Conservation (phyloP, 1,140 invertebrate species). For the Heliconius eleuchia region DNA sequence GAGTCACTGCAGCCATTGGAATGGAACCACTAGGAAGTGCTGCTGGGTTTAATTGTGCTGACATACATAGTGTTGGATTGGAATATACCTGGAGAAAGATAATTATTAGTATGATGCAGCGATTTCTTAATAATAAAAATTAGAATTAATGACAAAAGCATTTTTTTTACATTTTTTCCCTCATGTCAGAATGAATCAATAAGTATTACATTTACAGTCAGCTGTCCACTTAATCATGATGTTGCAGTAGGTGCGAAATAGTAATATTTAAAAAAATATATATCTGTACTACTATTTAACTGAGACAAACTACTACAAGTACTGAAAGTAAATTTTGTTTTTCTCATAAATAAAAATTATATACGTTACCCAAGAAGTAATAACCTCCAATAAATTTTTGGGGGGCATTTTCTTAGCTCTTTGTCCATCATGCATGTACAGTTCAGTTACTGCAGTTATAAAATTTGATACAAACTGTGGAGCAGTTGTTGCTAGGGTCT, state of each 20-base stretch:
- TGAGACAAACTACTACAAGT: too few relatives aligned
- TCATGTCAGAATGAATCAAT: too few relatives aligned
- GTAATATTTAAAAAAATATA: too few relatives aligned
- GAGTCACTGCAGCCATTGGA: conserved; percentile 91
- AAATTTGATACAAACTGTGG: conserved; percentile 91
- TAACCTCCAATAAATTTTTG: conserved; percentile 83
- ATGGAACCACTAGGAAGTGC: conserved; percentile 88
- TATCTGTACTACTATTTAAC: too few relatives aligned
- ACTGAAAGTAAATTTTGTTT: too few relatives aligned
- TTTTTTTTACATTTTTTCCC: too few relatives aligned
- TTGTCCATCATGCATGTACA: conserved; percentile 82
- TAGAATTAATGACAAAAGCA: too few relatives aligned
- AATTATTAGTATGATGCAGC: background rate
- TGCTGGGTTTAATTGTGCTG: conserved; percentile 86
- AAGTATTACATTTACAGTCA: too few relatives aligned
- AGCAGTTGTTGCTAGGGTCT: conserved; percentile 85
- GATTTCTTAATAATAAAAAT: background rate
- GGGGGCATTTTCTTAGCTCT: conserved; percentile 81
- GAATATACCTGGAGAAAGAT: conserved; percentile 79
- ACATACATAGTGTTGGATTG: conserved; percentile 86
- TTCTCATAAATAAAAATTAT: background rate
- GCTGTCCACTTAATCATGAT: too few relatives aligned
- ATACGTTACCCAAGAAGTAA: conserved; percentile 84
- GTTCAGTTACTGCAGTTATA: conserved; percentile 89
- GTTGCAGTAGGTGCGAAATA: too few relatives aligned